Conservation (phyloP, 23 tunicate genomes). For the Trididemnum clinides region DNA sequence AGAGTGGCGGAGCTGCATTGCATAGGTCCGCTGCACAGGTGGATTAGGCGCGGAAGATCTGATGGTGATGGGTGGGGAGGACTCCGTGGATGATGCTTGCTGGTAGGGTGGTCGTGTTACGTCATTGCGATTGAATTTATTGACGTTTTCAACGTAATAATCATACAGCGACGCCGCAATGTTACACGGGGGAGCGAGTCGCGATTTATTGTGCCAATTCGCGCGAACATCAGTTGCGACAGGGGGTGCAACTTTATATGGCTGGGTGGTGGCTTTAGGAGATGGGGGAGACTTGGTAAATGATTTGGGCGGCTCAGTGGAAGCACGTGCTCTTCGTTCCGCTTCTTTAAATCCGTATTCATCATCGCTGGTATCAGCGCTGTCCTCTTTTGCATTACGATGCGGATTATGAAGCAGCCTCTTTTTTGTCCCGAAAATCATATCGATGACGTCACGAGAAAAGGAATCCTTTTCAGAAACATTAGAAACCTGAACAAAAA, state of each 20-base stretch:
- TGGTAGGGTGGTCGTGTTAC: slow-evolving; percentile 32
- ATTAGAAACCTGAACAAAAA: slow-evolving; percentile 49
- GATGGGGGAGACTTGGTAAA: neutral
- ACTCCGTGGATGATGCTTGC: slow-evolving; percentile 53
- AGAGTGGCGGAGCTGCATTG: slow-evolving; percentile 14
- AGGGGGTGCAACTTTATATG: slow-evolving; percentile 58
- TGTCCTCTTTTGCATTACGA: neutral
- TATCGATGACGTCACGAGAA: slow-evolving; percentile 83
- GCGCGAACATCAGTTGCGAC: slow-evolving; percentile 49
- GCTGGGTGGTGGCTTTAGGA: neutral
- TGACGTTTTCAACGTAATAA: slow-evolving; percentile 71
- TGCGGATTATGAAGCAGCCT: slow-evolving; percentile 41
- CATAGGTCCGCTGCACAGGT: slow-evolving; percentile 3
- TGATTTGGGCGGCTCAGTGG: neutral
- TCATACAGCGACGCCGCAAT: slow-evolving; percentile 50
- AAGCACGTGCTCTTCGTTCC: neutral
- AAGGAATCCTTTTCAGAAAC: slow-evolving; percentile 87
- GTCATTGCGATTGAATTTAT: slow-evolving; percentile 38
- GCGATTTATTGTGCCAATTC: slow-evolving; percentile 10
- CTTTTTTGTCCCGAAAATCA: slow-evolving; percentile 74
- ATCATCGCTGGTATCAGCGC: slow-evolving; percentile 48
- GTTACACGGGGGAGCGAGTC: slow-evolving; percentile 29
- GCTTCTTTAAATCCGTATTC: slow-evolving; percentile 78
- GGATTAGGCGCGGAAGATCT: slow-evolving; percentile 25
- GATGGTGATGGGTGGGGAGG: slow-evolving; percentile 76